Evolutionary conservation across 2,113 vertebrate species (phyloP).

Genomic region (Thamnophis sirtalis): DNA sequence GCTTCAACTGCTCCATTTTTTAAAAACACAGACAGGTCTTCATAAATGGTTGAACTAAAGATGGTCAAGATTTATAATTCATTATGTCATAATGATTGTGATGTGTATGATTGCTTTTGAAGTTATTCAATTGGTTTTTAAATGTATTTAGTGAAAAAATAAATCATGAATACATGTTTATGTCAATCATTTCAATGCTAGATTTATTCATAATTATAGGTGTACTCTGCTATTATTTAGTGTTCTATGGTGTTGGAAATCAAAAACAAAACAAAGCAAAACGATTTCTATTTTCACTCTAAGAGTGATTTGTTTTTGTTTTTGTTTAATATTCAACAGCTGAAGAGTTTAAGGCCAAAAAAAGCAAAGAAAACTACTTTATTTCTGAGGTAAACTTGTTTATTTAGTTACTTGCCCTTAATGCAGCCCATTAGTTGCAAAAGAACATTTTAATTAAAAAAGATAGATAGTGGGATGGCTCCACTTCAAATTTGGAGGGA

Average conservation of each 20-base stretch:
- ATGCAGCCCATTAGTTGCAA: background rate
- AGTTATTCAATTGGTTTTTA: background rate
- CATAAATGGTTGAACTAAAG: background rate
- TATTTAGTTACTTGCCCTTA: background rate
- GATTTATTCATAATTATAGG: background rate
- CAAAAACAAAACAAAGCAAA: background rate
- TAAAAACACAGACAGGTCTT: background rate
- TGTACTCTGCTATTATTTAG: background rate
- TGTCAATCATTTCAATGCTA: background rate
- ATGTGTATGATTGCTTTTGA: background rate
- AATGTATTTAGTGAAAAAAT: background rate
- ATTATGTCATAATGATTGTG: background rate
- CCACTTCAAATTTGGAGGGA: background rate
- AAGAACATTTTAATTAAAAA: background rate
- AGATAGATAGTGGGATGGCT: background rate
- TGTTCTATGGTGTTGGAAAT: background rate
- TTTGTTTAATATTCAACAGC: background rate
- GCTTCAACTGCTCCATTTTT: background rate
- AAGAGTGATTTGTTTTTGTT: background rate
- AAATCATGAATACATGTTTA: background rate
- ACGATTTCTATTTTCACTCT: background rate
- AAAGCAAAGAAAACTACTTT: background rate
- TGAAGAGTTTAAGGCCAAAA: background rate
- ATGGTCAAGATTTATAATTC: background rate
- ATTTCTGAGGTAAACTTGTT: background rate